These are phyloP conservation scores for Rousettus leschenaultii DNA, from an alignment of 2,113 vertebrate genomes.

Conservation along the genomic window DNA sequence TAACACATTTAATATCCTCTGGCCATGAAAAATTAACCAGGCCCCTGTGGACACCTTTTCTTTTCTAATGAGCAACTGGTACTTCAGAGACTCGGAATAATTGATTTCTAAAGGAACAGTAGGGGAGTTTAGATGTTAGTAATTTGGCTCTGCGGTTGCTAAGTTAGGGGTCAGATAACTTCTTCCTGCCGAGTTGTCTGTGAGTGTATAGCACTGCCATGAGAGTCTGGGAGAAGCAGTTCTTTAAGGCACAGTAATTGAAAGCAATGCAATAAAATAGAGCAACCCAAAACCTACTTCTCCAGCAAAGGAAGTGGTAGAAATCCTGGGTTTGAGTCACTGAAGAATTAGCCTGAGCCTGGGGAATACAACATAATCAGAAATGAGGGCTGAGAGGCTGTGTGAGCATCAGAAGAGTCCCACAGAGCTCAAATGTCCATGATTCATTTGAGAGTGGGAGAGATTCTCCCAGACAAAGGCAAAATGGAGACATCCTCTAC, in stretches of 20 bases:
- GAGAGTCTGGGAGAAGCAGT: not conserved
- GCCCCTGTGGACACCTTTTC: not conserved
- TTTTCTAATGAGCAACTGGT: not conserved
- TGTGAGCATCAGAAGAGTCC: not conserved
- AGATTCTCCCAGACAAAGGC: conserved; percentile 57
- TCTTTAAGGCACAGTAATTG: not conserved
- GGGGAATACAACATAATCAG: not conserved
- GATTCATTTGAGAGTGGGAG: conserved; percentile 68
- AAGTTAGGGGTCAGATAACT: not conserved
- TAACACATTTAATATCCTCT: not conserved
- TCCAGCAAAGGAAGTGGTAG: conserved; percentile 24
- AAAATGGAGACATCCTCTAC: conserved; percentile 42
- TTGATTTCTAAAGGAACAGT: not conserved
- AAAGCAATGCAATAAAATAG: not conserved
- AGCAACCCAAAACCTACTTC: conserved; percentile 46
- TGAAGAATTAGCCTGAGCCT: conserved; percentile 9
- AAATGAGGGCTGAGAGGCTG: not conserved
- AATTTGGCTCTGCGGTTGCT: not conserved
- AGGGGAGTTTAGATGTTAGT: not conserved
- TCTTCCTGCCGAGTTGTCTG: not conserved
- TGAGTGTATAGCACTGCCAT: not conserved
- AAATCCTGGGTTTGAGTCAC: conserved; percentile 47
- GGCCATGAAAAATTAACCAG: not conserved
- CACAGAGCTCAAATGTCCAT: conserved; percentile 37
- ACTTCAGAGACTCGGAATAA: not conserved